A percentile compares a stretch with the other conserved stretches of the same genome.
Evolutionary conservation across 2,888 invertebrate species (phyloP).

Genomic region (Hirtodrosophila cameraria): DNA sequence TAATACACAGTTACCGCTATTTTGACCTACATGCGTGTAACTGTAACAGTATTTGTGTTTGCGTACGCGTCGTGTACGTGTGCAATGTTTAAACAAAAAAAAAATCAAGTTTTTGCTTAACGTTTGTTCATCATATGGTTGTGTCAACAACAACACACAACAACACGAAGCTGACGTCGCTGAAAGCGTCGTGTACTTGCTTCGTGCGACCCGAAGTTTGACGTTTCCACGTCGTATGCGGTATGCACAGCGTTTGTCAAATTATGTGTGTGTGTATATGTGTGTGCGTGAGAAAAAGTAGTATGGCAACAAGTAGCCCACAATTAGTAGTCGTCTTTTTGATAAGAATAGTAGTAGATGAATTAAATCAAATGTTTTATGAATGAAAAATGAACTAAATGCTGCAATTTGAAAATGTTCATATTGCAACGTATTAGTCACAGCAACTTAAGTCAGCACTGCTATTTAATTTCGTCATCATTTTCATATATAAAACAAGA

Average conservation of each 20-base stretch:
- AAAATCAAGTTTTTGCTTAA: constrained; percentile 52
- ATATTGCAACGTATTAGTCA: neutral
- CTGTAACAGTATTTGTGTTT: too few relatives aligned
- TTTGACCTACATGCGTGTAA: constrained; percentile 53
- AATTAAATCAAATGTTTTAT: constrained; percentile 21
- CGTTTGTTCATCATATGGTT: constrained; percentile 37
- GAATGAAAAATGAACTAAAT: constrained; percentile 59
- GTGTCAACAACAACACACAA: constrained; percentile 38
- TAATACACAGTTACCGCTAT: constrained; percentile 22
- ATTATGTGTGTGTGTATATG: too few relatives aligned
- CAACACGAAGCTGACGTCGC: constrained; percentile 51
- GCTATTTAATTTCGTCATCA: neutral
- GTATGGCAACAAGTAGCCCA: constrained; percentile 73
- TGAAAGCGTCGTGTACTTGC: constrained; percentile 39
- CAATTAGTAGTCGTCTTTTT: constrained; percentile 25
- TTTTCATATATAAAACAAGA: neutral
- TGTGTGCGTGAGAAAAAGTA: constrained; percentile 44
- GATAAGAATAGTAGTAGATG: constrained; percentile 60
- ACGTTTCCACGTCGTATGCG: constrained; percentile 72
- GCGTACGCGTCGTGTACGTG: too few relatives aligned
- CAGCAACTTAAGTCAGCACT: neutral
- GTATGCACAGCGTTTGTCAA: constrained; percentile 41
- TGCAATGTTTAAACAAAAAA: constrained; percentile 28
- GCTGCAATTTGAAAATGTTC: too few relatives aligned
- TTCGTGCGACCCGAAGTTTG: constrained; percentile 72